A percentile compares a stretch with the other conserved stretches of the same genome.
Conservation (phyloP, 2,888 invertebrate genomes). For the Cristatella mucedo region DNA sequence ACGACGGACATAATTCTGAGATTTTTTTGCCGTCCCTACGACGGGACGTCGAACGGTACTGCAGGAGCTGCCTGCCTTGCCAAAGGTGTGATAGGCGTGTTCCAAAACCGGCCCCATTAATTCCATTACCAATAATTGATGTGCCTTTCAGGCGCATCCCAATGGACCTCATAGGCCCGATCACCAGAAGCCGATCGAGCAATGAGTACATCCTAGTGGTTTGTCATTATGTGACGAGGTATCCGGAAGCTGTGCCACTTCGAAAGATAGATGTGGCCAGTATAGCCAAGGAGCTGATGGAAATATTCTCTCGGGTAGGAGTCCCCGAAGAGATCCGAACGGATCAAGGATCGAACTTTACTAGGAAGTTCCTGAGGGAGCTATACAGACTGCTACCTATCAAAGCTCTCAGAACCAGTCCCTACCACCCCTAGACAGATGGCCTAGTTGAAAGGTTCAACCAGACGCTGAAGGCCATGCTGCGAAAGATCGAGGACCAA, state of each 20-base stretch:
- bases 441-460: conserved; percentile 15
- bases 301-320: conserved; percentile 13
- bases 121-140: conserved; percentile 15
- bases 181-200: conserved; percentile 13
- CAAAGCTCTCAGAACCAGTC: conserved; percentile 11
- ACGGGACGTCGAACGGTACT: too few relatives aligned
- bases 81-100: too few relatives aligned
- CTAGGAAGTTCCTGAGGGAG: conserved; percentile 13
- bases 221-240: conserved; percentile 15
- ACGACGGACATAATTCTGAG: too few relatives aligned
- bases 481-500: conserved; percentile 11
- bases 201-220: conserved; percentile 14
- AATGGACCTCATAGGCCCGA: conserved; percentile 17
- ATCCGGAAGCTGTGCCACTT: conserved; percentile 13
- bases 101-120: too few relatives aligned
- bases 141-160: conserved; percentile 14
- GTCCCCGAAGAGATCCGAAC: conserved; percentile 14
- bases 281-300: conserved; percentile 15
- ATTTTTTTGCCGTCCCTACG: too few relatives aligned
- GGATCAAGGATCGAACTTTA: conserved; percentile 16
- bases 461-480: conserved; percentile 13
- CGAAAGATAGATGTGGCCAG: conserved; percentile 12
- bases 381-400: conserved; percentile 13
- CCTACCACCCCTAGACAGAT: conserved; percentile 14
- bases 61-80: too few relatives aligned